A percentile compares a stretch with the other conserved stretches of the same genome.
Evolutionary conservation across 1,140 invertebrate species (phyloP).

Genomic region (Asobara japonica): DNA sequence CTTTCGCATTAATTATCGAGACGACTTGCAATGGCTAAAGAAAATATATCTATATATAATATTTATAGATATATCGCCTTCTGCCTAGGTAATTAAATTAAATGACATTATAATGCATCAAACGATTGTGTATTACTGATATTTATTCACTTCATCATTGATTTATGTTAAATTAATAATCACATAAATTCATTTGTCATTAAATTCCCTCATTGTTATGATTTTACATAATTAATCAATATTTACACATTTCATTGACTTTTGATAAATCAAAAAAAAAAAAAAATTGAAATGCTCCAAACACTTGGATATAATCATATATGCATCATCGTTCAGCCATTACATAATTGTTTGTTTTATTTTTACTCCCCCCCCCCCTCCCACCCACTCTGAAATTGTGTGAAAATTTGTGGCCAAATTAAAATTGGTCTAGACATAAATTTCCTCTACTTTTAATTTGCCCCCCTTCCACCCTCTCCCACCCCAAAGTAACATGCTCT

Average conservation of each 20-base stretch:
- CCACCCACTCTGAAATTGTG: no score
- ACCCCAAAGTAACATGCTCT: constrained; percentile 56
- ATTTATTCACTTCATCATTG: constrained; percentile 58
- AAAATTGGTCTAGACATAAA: no score
- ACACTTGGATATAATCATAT: no score
- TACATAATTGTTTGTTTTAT: no score
- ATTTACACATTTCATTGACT: constrained; percentile 52
- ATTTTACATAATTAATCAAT: constrained; percentile 39
- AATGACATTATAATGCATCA: neutral
- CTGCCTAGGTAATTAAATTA: neutral
- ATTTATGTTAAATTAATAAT: constrained; percentile 61
- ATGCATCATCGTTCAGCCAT: no score
- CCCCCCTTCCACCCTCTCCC: no score
- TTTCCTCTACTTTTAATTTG: no score
- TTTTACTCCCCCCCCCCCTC: no score
- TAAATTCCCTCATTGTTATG: constrained; percentile 57
- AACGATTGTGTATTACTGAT: constrained; percentile 55
- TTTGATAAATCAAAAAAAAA: constrained; percentile 22
- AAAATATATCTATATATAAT: no score
- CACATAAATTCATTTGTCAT: constrained; percentile 60
- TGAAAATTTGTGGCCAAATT: no score
- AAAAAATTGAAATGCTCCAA: no score
- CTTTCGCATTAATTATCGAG: neutral
- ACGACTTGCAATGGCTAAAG: neutral
- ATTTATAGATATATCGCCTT: neutral